These are phyloP conservation scores for Idaea aversata DNA, from an alignment of 2,888 invertebrate genomes.

Conservation along the genomic window DNA sequence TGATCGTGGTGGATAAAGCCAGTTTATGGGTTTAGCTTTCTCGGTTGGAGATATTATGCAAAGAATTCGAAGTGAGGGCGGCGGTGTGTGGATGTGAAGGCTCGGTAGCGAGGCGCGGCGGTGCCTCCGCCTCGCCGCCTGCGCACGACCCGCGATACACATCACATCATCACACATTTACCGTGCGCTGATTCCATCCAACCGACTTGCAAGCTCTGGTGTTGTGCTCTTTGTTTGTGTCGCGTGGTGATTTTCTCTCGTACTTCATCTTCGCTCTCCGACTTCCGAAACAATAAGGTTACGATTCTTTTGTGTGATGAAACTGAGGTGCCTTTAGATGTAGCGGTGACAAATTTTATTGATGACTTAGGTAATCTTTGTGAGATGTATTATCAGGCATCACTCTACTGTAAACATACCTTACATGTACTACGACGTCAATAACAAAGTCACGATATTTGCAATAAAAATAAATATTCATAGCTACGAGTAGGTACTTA, in stretches of 20 bases:
- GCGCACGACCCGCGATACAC: constrained; percentile 56
- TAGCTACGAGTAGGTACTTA: neutral
- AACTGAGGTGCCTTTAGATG: constrained; percentile 45
- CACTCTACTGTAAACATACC: constrained; percentile 18
- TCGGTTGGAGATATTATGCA: constrained; percentile 70
- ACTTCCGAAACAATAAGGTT: constrained; percentile 45
- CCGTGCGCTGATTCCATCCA: neutral
- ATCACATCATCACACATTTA: constrained; percentile 31
- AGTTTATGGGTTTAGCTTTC: constrained; percentile 65
- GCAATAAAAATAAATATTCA: neutral
- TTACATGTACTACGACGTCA: constrained; percentile 11
- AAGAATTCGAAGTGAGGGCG: constrained; percentile 76
- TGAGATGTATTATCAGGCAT: constrained; percentile 54
- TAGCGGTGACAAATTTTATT: constrained; percentile 49
- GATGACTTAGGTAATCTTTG: constrained; percentile 51
- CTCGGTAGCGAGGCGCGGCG: constrained; percentile 61
- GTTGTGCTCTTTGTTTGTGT: constrained; percentile 58
- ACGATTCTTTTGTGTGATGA: constrained; percentile 65
- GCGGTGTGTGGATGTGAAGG: constrained; percentile 69
- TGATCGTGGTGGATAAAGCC: constrained; percentile 49
- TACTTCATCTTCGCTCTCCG: constrained; percentile 35
- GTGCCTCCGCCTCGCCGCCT: constrained; percentile 52
- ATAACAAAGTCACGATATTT: constrained; percentile 20
- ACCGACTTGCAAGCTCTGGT: constrained; percentile 47
- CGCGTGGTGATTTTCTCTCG: constrained; percentile 47